Conservation (phyloP, 2,113 vertebrate species). For the Athene cunicularia region DNA sequence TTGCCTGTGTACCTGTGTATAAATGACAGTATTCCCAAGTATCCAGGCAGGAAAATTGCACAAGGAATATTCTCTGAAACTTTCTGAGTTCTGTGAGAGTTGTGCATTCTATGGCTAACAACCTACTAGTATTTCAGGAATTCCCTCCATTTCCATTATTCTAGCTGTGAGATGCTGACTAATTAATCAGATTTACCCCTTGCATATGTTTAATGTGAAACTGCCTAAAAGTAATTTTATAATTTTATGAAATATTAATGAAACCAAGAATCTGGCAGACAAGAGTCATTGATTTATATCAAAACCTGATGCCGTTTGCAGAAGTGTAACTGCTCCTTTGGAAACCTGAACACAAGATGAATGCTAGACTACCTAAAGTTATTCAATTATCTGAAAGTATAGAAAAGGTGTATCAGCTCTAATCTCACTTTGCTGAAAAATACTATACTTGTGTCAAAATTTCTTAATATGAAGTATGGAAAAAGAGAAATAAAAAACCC, state of each 20-base stretch:
- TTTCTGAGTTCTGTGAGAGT: neutral
- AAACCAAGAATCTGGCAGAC: neutral
- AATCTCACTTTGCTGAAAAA: neutral
- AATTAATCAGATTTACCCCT: neutral
- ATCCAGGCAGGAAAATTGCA: neutral
- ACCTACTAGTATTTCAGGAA: neutral
- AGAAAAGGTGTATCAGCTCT: neutral
- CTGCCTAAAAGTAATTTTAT: neutral
- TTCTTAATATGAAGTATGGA: neutral
- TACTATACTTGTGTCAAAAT: neutral
- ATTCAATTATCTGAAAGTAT: neutral
- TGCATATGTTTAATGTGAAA: neutral
- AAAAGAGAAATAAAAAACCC: neutral
- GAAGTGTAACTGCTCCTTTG: neutral
- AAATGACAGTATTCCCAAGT: neutral
- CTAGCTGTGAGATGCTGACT: neutral
- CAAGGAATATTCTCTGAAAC: neutral
- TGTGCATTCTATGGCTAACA: neutral
- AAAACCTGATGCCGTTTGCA: neutral
- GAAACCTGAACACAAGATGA: neutral
- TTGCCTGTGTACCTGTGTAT: neutral
- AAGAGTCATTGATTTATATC: neutral
- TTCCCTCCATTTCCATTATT: neutral
- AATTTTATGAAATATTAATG: constrained; percentile 15
- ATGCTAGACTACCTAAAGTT: neutral